These are phyloP conservation scores for Canis aureus DNA, from an alignment of 2,113 vertebrate genomes.

Conservation along the genomic window DNA sequence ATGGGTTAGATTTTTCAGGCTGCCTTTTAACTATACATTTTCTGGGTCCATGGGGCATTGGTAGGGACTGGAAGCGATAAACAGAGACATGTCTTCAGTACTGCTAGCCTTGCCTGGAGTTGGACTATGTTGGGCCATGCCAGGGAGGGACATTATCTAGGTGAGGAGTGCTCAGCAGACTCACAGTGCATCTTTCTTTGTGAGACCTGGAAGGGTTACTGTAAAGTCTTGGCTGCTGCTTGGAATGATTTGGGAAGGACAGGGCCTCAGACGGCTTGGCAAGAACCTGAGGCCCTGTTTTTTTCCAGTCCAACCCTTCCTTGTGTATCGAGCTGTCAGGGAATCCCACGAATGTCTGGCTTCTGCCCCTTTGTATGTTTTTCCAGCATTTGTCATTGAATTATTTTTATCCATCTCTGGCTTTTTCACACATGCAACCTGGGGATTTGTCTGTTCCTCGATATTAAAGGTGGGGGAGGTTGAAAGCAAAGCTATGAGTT, in stretches of 20 bases:
- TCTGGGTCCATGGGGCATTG: neutral
- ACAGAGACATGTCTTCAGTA: neutral
- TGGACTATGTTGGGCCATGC: neutral
- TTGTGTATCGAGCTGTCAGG: slow-evolving; percentile 93
- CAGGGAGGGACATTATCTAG: slow-evolving; percentile 1
- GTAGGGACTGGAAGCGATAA: slow-evolving; percentile 45
- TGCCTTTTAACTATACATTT: slow-evolving; percentile 56
- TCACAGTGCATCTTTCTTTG: slow-evolving; percentile 54
- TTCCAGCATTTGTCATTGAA: slow-evolving; percentile 85
- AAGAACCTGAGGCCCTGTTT: slow-evolving; percentile 90
- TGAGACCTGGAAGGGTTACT: slow-evolving; percentile 86
- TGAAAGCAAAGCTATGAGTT: slow-evolving; percentile 23
- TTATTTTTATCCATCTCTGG: slow-evolving; percentile 85
- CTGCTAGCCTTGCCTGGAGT: neutral
- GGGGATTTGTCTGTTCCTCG: slow-evolving; percentile 80
- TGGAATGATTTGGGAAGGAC: slow-evolving; percentile 91
- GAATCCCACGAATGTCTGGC: slow-evolving; percentile 95
- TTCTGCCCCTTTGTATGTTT: slow-evolving; percentile 89
- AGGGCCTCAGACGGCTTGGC: slow-evolving; percentile 93
- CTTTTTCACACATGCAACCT: slow-evolving; percentile 78
- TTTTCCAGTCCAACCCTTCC: slow-evolving; percentile 95
- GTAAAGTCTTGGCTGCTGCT: slow-evolving; percentile 87
- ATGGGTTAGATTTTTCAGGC: neutral
- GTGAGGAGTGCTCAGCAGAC: slow-evolving; percentile 14
- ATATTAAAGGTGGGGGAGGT: slow-evolving; percentile 73